Conservation (phyloP, 2,797 vertebrate genomes). For the Synaphobranchus kaupii region DNA sequence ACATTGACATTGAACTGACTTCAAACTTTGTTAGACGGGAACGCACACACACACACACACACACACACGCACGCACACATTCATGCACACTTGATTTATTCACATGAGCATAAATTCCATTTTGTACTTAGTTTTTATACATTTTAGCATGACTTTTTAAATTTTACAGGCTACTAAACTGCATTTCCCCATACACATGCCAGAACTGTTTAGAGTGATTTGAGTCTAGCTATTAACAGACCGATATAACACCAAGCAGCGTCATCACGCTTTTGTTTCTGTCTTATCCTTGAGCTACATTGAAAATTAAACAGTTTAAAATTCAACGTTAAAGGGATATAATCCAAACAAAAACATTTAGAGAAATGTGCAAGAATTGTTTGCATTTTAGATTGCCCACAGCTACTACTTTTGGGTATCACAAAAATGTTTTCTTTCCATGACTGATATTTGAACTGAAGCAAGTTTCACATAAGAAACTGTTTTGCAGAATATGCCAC, state of each 20-base stretch:
- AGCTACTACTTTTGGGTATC: conserved; percentile 55
- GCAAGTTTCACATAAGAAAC: conserved; percentile 66
- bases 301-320: conserved; percentile 32
- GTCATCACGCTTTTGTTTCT: conserved; percentile 16
- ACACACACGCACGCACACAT: conserved; percentile 42
- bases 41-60: conserved; percentile 44
- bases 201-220: conserved; percentile 11
- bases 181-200: conserved; percentile 46
- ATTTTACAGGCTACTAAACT: conserved; percentile 56
- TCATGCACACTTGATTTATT: conserved; percentile 54
- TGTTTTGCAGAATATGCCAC: conserved; percentile 36
- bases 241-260: not conserved
- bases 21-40: conserved; percentile 49
- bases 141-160: conserved; percentile 63
- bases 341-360: conserved; percentile 41
- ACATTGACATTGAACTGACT: conserved; percentile 28
- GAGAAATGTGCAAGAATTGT: conserved; percentile 47
- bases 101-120: conserved; percentile 70
- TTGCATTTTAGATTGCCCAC: conserved; percentile 35
- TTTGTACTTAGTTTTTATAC: conserved; percentile 81
- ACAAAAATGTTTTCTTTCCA: conserved; percentile 59
- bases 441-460: conserved; percentile 73
- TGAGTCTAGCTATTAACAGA: not conserved
- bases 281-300: not conserved
- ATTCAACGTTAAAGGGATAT: conserved; percentile 40